phyloP scores from a whole-genome alignment of 2,888 invertebrate species.

The Polylopha cassiicola region DNA sequence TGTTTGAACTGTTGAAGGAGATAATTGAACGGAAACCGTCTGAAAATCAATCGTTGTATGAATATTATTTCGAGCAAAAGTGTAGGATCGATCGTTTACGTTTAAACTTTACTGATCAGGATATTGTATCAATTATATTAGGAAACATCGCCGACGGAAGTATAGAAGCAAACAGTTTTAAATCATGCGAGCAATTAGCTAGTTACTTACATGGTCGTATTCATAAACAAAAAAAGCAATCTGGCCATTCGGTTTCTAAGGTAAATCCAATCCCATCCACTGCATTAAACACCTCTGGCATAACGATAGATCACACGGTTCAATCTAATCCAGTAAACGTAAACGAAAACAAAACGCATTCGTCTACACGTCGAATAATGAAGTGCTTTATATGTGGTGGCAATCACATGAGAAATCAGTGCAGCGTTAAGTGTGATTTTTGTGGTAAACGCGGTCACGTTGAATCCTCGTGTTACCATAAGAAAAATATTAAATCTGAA shows the following conservation, averaged over 20 bases:
- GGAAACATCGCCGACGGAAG: conserved; percentile 15
- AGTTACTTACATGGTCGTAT: too few species aligned
- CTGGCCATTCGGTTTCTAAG: too few species aligned
- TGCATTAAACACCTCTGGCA: too few species aligned
- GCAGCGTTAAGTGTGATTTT: conserved; percentile 12
- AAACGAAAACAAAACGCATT: conserved; percentile 2
- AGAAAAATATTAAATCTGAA: too few species aligned
- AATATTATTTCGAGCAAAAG: neutral
- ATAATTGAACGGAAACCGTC: too few species aligned
- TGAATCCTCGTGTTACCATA: conserved; percentile 5
- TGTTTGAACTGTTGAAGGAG: too few species aligned
- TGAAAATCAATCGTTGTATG: neutral
- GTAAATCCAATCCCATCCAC: too few species aligned
- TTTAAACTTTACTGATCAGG: neutral
- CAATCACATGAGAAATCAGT: conserved; percentile 14
- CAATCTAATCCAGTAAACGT: conserved; percentile 3
- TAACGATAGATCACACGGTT: too few species aligned
- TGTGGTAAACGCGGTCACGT: conserved; percentile 11
- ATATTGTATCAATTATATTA: neutral
- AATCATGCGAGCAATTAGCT: neutral
- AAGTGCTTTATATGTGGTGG: conserved; percentile 14
- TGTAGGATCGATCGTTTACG: neutral
- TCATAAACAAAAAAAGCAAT: too few species aligned
- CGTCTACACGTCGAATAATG: conserved; percentile 1
- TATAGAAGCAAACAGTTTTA: conserved; percentile 17